Base-by-base conservation (phyloP, 2,797 vertebrate genomes). In the Pelobates cultripes region DNA sequence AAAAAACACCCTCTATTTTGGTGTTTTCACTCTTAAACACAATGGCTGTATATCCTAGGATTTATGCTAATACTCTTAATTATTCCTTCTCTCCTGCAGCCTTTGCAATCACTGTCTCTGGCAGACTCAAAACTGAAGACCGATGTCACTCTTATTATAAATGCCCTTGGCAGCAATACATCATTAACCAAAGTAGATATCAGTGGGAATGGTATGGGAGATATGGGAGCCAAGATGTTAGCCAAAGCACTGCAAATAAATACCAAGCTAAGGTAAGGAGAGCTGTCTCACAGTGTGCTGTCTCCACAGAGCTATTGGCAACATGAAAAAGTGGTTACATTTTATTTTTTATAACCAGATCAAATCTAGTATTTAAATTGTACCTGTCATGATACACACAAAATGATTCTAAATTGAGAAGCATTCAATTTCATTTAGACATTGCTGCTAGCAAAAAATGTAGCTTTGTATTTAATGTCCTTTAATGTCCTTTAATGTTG, bases 211-310 rank as follows among this genome's bases (percentile, higher is more conserved):
- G 94, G 93, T 40, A 99, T 99, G 98, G 98, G 97, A 0, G 98
- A 99, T 89, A 97, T 99, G 96, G 97, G 98, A 57, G 97, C 97
- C 0, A 98, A 98, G 92, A 99, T 99, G 98, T 85, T 99, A 87
- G 97, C 97, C 73, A 99, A 99, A 88, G 98, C 98, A 0, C 90
- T 99, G 17, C 98, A 99, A 91, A 99, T 99, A 89, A 99, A 99
- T 93, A 97, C 96, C 76, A 99, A 99, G 85, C 97, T 99, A 87
- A 95, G 97, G 98, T 97, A 87, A 81, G 83, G 2, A 9, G 28
- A 51, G 7, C 6, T 66, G n/a, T 64, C n/a, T 10, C 61, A 64
- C 14, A 12, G 13, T 57, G 55, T 12, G 13, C 14, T 14, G 55
- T 28, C 28, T 28, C 1, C 28, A 28, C 28, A 28, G 28, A 28